Evolutionary conservation across 2,113 vertebrate species (phyloP), one percentile per base, ranked within the genome.

Genomic region (Vidua macroura): DNA sequence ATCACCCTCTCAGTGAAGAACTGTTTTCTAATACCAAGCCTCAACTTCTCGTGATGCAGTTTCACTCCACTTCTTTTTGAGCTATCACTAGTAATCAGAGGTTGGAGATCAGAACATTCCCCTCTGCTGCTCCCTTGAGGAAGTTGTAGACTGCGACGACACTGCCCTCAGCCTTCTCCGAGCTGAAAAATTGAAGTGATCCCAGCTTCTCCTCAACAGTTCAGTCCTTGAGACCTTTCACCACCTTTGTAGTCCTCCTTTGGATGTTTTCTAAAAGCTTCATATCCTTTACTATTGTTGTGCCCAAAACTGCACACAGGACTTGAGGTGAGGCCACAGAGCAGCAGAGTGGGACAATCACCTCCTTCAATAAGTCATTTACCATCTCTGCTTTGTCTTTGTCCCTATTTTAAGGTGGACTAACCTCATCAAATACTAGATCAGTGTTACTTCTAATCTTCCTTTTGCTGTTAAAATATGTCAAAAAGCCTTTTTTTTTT

Each of bases 181-280:
- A 53, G 7, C 5, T 60, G 46, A n/a, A n/a, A 0, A 2, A 39
- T 18, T 9, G 10, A 43, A 31, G 10, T 46, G 10, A 41, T 14
- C 14, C 43, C 33, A 74, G 4, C 2, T 6, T 7, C 16, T 66
- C 17, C 10, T 48, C 3, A 0, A 7, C 33, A 52, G 10, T 48
- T 55, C 41, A 24, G 9, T n/a, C 21, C 21, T 86, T 0, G 1
- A 75, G 62, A 14, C 6, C 16, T 66, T 82, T 44, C 24, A 66
- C 2, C 4, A 20, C 14, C 10, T 72, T 39, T 12, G 6, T 25
- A 18, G 9, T 13, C 11, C 2, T 56, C 24, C 18, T 44, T 43
- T 48, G 30, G 25, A 64, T 27, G 15, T 6, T 33, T 48, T 37
- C 44, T 33, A 30, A 43, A 48, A 70, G 11, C 20, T 41, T 64